Base-by-base conservation (phyloP, 2,113 vertebrate genomes). In the Ophiodon elongatus region DNA sequence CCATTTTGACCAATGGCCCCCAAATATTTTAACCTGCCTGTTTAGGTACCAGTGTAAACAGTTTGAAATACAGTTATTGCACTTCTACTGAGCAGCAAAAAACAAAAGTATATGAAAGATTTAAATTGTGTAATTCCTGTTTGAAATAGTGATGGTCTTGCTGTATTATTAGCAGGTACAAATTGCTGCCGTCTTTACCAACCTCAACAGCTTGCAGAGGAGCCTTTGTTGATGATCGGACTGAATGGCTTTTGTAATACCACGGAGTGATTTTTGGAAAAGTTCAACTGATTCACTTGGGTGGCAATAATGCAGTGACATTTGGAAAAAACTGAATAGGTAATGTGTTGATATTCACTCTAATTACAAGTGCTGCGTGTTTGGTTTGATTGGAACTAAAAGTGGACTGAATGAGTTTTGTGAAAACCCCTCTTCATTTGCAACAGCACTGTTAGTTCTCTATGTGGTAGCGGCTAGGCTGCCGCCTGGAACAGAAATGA, bases 221-320 rank as follows among this genome's bases (percentile, higher is more conserved):
- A 86, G 72, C 47, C 75, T 68, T 25, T 80, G 72, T 66, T 76
- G 43, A 62, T 76, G 75, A 85, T 79, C 66, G 6, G 21, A 68
- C 79, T 85, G 64, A 82, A 71, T 76, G 56, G 77, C 63, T 85
- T 87, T 80, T 81, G 69, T 81, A 65, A 35, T 82, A 69, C 71
- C 56, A 65, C 66, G 13, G 65, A 70, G 85, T 59, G 80, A 82
- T 71, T 69, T 84, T 82, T 78, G 62, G 65, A 82, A 82, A 87
- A 79, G 82, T 89, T 86, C 78, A 86, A 82, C 71, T 80, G 85
- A 82, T 77, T 79, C 79, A 80, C 72, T 68, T 56, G 59, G 41
- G 33, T 82, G 70, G 79, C 70, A 85, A 69, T 69, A 81, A 82
- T 39, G 79, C 75, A 66, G 67, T 87, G 82, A 82, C 85, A 89